Base-by-base conservation (phyloP, 2,113 vertebrate species). In the Ceratotherium simum region DNA sequence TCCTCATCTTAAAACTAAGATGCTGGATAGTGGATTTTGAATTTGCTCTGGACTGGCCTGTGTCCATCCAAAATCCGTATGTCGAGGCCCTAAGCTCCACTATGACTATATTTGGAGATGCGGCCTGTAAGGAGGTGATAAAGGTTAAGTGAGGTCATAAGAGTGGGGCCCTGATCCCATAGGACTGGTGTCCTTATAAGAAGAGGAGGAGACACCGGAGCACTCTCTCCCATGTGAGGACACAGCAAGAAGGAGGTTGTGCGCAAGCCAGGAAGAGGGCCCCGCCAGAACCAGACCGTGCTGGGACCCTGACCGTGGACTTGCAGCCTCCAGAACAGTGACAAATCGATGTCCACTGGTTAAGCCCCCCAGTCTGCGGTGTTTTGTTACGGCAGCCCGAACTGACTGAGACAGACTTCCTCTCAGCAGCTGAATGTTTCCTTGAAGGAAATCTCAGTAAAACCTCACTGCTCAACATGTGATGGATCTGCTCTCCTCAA, bases 331-430 rank as follows among this genome's bases (percentile, higher is more conserved):
- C 58, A 39, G 79, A 3, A 16, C 33, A 0, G 12, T 29, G n/a
- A 58, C 17, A 18, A 29, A 62, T 17, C 9, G 5, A 27, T 0
- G 2, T 64, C 25, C n/a, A 23, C 4, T 9, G 6, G 16, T 13
- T 9, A 20, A 73, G 36, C 25, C 3, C 3, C 51, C 39, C 7
- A 0, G 18, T 17, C 27, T 18, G 0, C 1, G 11, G 29, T 8
- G 33, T 54, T 31, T 33, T 39, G 2, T 17, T 0, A 58, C 0
- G 3, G 60, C 48, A 23, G 25, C 51, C 51, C 0, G 0, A 9
- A 14, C 70, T 1, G 17, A 48, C 62, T 0, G 7, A 46, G 17
- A 16, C 36, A 82, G 31, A 21, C 54, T 64, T 76, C 60, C n/a
- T 10, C 27, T 62, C 51, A 29, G n/a, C 36, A 23, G 29, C 11